Base-by-base conservation (phyloP, 2,888 invertebrate genomes). In the Corythucha ciliata region DNA sequence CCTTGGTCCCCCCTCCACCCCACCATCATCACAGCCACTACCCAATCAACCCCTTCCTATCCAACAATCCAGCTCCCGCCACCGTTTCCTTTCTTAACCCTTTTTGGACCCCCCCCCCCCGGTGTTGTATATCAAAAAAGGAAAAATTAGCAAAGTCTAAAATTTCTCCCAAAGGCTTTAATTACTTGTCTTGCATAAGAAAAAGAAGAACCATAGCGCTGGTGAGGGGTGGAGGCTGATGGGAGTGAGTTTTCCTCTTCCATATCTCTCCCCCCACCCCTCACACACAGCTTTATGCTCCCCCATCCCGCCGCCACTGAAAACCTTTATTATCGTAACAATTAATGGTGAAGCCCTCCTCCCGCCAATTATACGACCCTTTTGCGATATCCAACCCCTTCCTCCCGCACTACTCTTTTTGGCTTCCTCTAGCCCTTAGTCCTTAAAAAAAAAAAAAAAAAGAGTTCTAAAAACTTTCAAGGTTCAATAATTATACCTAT, bases 161-260 rank as follows among this genome's bases (percentile, higher is more conserved):
- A 56, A 57, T 59, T 57, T 57, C 59, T n/a, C 59, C 56, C 47
- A 55, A 58, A 56, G 59, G 55, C 55, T 53, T 58, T 58, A 59
- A 59, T 59, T 59, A 57, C 54, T n/a, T 53, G 39, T 49, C 49
- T 45, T 44, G 54, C 36, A 34, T 45, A 53, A 48, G 53, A 49
- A 39, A 40, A 2, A 14, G 2, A n/a, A n/a, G n/a, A n/a, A n/a
- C n/a, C n/a, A n/a, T n/a, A n/a, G n/a, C n/a, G n/a, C n/a, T n/a
- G n/a, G n/a, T n/a, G n/a, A n/a, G n/a, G n/a, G n/a, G n/a, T 2
- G 7, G 34, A 41, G 52, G 47, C 36, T 46, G 52, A 41, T 52
- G 41, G 47, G 20, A 18, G 40, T 40, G 8, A 2, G 8, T 37
- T 10, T 32, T 32, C 29, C 48, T n/a, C 16, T 16, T 8, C 18